Evolutionary conservation across 2,113 vertebrate species (phyloP), one percentile per base, ranked within the genome.

Genomic region (Cyphomyrus plagiostoma): DNA sequence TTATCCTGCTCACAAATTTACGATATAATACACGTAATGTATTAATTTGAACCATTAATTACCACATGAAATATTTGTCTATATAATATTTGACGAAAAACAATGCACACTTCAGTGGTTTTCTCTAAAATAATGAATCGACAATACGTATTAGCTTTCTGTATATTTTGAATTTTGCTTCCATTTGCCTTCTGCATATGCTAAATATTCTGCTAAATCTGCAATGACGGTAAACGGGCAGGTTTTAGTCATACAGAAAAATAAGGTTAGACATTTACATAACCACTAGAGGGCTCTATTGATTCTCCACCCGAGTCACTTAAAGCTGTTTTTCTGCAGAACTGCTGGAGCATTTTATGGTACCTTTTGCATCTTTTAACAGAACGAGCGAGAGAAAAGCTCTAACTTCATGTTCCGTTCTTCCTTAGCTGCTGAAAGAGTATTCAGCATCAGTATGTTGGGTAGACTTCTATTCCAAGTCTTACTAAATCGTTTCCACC

Each of bases 361-460:
- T 26, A 30, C 9, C 15, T 87, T 9, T 26, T 90, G 56, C 88
- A 88, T 91, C 88, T 30, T 88, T 45, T 89, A 6, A 3, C 94
- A 98, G 97, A 97, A 97, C 93, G 97, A 98, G 88, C 94, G 97
- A 42, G 97, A 97, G 91, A 96, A 96, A 56, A 97, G 97, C 50
- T 97, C 97, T 53, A 98, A 97, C 91, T 92, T 97, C 90, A 98
- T 97, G 97, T 97, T 97, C 90, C 97, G 97, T 39, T 94, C 97
- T 74, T 97, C 97, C 11, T 97, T 97, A 10, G 97, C 97, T 89
- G 97, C 96, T 26, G 97, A 97, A 26, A 96, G 96, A 90, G 97
- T 97, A 82, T 97, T 98, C 90, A 97, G 96, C 92, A 97, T 98
- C 94, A 98, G 97, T 89, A 97, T 98, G 97, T 90, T 98, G 93